Percentiles rank a stretch among this genome's conserved stretches.
Evolutionary conservation across 1,140 invertebrate species (phyloP).

Genomic region (Temnothorax nylanderi): DNA sequence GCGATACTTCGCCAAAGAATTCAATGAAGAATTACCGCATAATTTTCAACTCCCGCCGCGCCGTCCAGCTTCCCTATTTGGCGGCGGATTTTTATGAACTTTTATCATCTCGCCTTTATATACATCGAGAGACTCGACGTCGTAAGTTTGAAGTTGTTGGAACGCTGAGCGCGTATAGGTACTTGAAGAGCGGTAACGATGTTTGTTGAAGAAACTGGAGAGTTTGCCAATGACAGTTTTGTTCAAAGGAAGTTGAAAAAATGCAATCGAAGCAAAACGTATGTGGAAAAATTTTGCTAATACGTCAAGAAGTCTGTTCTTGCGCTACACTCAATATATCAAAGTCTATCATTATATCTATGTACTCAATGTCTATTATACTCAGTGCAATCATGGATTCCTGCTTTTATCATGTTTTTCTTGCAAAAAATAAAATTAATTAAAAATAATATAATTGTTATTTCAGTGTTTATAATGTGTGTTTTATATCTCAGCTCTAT

Average conservation of each 20-base stretch:
- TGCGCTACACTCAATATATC: background rate
- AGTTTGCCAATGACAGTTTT: slow-evolving; percentile 23
- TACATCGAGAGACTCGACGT: slow-evolving; percentile 4
- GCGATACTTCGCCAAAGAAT: slow-evolving; percentile 70
- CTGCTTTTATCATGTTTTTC: background rate
- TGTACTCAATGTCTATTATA: background rate
- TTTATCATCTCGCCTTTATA: slow-evolving; percentile 26
- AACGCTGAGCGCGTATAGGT: background rate
- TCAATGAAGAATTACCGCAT: slow-evolving; percentile 67
- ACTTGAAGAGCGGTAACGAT: slow-evolving; percentile 26
- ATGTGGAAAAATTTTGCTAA: slow-evolving; percentile 19
- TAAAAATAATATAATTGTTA: background rate
- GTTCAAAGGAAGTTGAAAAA: background rate
- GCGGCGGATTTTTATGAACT: slow-evolving; percentile 31
- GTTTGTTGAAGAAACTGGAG: slow-evolving; percentile 22
- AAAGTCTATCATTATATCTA: background rate
- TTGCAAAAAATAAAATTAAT: background rate
- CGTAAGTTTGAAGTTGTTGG: background rate
- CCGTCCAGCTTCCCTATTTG: slow-evolving; percentile 60
- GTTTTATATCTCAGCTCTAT: background rate
- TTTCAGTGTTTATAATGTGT: background rate
- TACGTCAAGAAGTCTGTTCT: background rate
- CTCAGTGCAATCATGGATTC: background rate
- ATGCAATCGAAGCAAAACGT: background rate
- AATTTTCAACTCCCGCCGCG: slow-evolving; percentile 53